Percentiles rank a stretch among this genome's conserved stretches.
Evolutionary conservation across 2,113 vertebrate species (phyloP).

Genomic region (Hemiscyllium ocellatum): DNA sequence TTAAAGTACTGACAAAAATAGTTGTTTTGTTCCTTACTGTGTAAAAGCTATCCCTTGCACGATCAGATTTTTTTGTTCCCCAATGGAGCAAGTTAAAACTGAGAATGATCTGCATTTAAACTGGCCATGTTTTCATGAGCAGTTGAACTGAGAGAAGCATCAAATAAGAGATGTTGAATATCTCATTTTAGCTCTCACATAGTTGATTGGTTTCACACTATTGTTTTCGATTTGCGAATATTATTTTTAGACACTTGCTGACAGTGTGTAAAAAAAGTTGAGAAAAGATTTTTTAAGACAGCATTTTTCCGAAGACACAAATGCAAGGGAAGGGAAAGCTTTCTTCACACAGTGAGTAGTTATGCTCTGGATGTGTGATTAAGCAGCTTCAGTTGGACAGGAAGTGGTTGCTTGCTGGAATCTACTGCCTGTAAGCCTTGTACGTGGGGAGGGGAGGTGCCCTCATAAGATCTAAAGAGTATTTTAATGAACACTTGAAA

Average conservation of each 20-base stretch:
- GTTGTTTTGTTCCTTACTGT: neutral
- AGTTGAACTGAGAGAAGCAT: neutral
- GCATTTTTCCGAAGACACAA: no score
- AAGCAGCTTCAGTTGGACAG: no score
- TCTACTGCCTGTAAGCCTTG: no score
- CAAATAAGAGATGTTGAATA: neutral
- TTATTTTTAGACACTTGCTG: neutral
- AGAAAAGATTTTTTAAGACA: neutral
- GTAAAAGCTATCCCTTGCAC: neutral
- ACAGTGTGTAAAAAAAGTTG: neutral
- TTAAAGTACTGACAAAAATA: neutral
- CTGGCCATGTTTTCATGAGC: neutral
- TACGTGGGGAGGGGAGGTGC: no score
- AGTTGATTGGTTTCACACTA: neutral
- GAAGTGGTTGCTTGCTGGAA: no score
- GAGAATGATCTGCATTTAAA: neutral
- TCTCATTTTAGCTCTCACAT: neutral
- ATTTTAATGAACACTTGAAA: no score
- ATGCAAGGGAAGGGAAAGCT: no score
- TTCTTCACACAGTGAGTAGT: no score
- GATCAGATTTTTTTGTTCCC: neutral
- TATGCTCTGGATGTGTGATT: no score
- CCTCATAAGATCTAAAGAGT: no score
- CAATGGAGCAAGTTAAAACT: neutral
- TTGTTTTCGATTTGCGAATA: neutral